Base-by-base conservation (phyloP, 2,888 invertebrate species). In the Cabera pusaria region DNA sequence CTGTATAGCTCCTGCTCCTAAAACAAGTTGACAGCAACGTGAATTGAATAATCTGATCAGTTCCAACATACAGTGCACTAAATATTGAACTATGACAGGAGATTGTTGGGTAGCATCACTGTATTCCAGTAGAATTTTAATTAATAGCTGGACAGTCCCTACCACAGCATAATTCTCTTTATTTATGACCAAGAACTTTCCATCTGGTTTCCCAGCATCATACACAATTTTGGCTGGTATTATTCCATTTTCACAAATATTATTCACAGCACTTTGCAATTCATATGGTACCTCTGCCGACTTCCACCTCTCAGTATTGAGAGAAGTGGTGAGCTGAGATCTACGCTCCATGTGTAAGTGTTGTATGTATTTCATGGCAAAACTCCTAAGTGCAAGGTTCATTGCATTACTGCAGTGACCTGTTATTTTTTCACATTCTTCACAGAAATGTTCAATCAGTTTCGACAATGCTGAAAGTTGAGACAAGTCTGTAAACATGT, bases 1-100 rank as follows among this genome's bases (percentile, higher is more conserved):
- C 66, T 97, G 95, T 67, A 99, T 92, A 3, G 99, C 99, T 22
- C 98, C 98, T 20, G 98, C 99, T 22, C 98, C 99, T 35, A 99
- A 90, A 34, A 99, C 96, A 56, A 99, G 90, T 75, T 98, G 98
- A 80, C 97, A 98, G 59, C 95, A 95, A 40, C 95, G 91, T 2
- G 96, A 96, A 82, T 97, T 97, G 64, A 96, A 97, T 56, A 95
- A 93, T 65, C 96, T 92, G 49, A 98, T 86, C 32, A 98, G 84
- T 75, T 98, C 98, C n/a, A 96, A 92, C 58, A 98, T 92, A 70
- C 97, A 93, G 44, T 95, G 92, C 20, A 97, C 93, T 48, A 97
- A 91, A 52, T 95, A 94, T 41, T 94, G 93, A 8, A 96, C 93
- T 32, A 96, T 91, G 9, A 94, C 90, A n/a, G 95, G 92, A 35